These are phyloP conservation scores for Pelochelys cantorii DNA, from an alignment of 2,797 vertebrate genomes.

Conservation along the genomic window DNA sequence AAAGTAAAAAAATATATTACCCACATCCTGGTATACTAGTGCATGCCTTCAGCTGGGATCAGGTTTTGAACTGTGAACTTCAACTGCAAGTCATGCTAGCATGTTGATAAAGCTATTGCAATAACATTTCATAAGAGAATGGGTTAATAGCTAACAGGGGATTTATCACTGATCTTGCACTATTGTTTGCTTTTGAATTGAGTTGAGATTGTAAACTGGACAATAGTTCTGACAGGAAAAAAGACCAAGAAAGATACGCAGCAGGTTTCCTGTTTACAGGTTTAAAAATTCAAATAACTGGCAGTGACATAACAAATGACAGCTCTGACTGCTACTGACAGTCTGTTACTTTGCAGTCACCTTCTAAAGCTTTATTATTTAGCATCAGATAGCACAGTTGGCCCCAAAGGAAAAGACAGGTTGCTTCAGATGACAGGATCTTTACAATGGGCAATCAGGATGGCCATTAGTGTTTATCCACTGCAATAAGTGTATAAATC, in stretches of 20 bases:
- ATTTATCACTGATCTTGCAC: not conserved
- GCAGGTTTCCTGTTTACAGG: not conserved
- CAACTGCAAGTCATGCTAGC: not conserved
- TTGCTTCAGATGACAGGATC: conserved; percentile 58
- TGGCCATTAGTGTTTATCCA: conserved; percentile 57
- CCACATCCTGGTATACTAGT: not conserved
- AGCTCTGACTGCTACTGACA: conserved; percentile 8
- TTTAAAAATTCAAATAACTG: not conserved
- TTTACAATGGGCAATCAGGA: conserved; percentile 51
- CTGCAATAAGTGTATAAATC: conserved; percentile 69
- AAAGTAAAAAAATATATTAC: not conserved
- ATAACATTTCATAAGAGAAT: not conserved
- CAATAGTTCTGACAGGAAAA: not conserved
- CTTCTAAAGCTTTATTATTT: conserved; percentile 30
- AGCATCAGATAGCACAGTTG: conserved; percentile 39
- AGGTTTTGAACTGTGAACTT: not conserved
- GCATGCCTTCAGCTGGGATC: not conserved
- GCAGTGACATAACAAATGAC: not conserved
- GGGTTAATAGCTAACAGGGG: not conserved
- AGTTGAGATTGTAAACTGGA: not conserved
- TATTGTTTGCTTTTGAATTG: not conserved
- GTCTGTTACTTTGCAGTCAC: conserved; percentile 27
- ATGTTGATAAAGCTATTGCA: not conserved
- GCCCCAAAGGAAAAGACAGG: conserved; percentile 30
- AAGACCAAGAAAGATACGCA: not conserved